Evolutionary conservation across 2,797 vertebrate genomes (phyloP).

Genomic region (Acestrorhynchus altus): DNA sequence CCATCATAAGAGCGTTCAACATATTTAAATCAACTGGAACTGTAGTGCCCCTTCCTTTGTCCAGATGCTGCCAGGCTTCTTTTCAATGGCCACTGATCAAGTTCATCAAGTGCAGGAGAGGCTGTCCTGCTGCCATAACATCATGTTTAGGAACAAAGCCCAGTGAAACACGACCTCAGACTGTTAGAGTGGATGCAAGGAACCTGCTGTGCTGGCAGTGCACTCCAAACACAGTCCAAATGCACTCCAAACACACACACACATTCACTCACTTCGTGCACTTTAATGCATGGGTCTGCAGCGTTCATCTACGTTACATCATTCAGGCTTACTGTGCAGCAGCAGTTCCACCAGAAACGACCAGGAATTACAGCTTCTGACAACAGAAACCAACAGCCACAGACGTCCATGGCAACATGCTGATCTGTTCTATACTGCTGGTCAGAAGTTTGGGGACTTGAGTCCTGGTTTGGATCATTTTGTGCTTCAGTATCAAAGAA

Average conservation of each 20-base stretch:
- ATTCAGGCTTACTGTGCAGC: conserved; percentile 13
- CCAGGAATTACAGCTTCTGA: conserved; percentile 4
- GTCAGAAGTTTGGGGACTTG: neutral
- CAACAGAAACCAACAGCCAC: conserved; percentile 30
- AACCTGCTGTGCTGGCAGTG: conserved; percentile 27
- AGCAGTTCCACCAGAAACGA: neutral
- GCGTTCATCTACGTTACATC: conserved; percentile 15
- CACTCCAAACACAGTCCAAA: neutral
- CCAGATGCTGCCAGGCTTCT: conserved; percentile 3
- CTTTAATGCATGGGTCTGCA: conserved; percentile 10
- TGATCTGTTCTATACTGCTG: neutral
- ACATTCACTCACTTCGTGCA: too few species aligned
- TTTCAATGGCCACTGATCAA: conserved; percentile 42
- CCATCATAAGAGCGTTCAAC: neutral
- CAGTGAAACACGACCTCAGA: conserved; percentile 33
- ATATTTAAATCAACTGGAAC: conserved; percentile 30
- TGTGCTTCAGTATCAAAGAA: too few species aligned
- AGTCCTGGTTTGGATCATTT: too few species aligned
- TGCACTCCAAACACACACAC: neutral
- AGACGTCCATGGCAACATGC: conserved; percentile 29
- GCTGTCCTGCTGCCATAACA: conserved; percentile 32
- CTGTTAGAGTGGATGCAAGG: neutral
- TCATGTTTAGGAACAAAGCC: conserved; percentile 38
- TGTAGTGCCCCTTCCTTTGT: neutral
- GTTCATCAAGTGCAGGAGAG: conserved; percentile 40